These are phyloP conservation scores for Sphyrna mokarran DNA, from an alignment of 2,113 vertebrate genomes.

Conservation along the genomic window DNA sequence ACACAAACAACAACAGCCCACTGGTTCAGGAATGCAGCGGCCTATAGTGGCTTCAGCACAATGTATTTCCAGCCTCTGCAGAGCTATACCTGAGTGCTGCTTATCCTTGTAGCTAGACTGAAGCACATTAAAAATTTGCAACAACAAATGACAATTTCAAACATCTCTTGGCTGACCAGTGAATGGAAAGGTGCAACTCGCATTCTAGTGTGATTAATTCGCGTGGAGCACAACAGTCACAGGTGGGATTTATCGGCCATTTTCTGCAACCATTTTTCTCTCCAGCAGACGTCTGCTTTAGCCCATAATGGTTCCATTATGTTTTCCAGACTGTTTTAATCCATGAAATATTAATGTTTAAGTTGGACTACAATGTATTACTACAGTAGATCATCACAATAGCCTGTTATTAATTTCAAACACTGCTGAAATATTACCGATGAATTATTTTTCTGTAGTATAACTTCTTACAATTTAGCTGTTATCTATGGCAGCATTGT, in stretches of 20 bases:
- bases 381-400: not conserved
- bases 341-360: not conserved
- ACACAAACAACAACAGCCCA: not conserved
- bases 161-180: not conserved
- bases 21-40: not conserved
- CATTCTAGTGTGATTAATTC: not conserved
- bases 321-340: not conserved
- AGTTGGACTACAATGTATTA: not conserved
- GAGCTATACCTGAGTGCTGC: not conserved
- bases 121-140: not conserved
- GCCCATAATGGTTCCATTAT: not conserved
- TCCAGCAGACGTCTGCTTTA: not conserved
- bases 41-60: not conserved
- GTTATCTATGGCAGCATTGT: not conserved
- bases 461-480: conserved; percentile 13
- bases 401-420: conserved; percentile 3
- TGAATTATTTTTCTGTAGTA: not conserved
- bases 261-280: not conserved
- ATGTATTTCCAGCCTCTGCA: no score
- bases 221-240: not conserved
- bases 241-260: not conserved
- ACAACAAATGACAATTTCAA: not conserved
- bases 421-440: conserved; percentile 16
- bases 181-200: not conserved
- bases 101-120: not conserved